Base-by-base conservation (phyloP, 2,797 vertebrate genomes). In the Kryptopterus vitreolus region DNA sequence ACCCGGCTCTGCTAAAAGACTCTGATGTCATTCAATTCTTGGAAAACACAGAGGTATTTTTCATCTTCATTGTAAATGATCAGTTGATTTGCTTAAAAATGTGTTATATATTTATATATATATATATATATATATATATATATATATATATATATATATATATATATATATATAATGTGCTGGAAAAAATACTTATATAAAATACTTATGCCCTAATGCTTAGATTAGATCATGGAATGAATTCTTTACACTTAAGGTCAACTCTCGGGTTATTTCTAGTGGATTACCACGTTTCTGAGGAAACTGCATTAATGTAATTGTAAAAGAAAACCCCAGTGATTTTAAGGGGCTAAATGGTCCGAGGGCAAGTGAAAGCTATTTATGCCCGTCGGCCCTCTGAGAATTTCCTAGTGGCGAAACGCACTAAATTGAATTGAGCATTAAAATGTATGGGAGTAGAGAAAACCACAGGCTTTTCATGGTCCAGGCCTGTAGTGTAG, bases 11-110 rank as follows among this genome's bases (percentile, higher is more conserved):
- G 84, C 92, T 98, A 81, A 98, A 98, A 84, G 98, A 99, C 90
- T 94, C 96, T 5, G 96, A 99, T 81, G 94, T 99, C 80, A 94
- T 96, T 83, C 96, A 96, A 87, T 99, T 99, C 73, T 93, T 99
- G 91, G 96, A 99, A 93, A 97, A 94, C 86, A 95, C 95, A 0
- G 98, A 99, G 95, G 98, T 98, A 94, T 89, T 79, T 85, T 53
- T 55, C 26, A 77, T 33, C 29, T 24, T 81, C 1, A 52, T 1
- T 71, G 11, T 35, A 72, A 55, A 26, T 59, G 33, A 13, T 57
- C 9, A 53, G 31, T 53, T 16, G 46, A 22, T 18, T 53, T 4
- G 20, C 52, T n/a, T n/a, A n/a, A n/a, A n/a, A n/a, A n/a, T n/a
- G n/a, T n/a, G n/a, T n/a, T n/a, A n/a, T n/a, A n/a, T n/a, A n/a